Evolutionary conservation across 2,888 invertebrate species (phyloP).

Genomic region (Apamea sordens): DNA sequence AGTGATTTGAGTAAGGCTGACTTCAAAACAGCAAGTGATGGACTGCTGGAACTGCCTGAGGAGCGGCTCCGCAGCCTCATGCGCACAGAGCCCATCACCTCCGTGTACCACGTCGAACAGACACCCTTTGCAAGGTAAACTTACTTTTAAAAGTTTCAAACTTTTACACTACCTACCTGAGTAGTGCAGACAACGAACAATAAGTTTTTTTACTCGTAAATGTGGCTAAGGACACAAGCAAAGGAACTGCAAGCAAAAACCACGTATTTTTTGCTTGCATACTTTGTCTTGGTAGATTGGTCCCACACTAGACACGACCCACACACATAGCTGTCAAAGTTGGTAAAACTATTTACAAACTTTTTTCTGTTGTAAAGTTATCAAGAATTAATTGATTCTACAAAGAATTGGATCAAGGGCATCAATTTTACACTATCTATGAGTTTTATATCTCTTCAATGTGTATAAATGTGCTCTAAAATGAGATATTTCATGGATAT

Average conservation of each 20-base stretch:
- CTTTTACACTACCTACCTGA: conserved; percentile 45
- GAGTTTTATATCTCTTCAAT: neutral
- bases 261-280: conserved; percentile 53
- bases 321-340: conserved; percentile 49
- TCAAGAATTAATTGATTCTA: conserved; percentile 14
- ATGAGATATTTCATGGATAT: conserved; percentile 37
- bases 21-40: conserved; percentile 92
- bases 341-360: conserved; percentile 53
- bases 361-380: conserved; percentile 36
- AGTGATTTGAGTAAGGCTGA: conserved; percentile 90
- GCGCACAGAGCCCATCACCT: conserved; percentile 93
- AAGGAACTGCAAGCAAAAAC: conserved; percentile 57
- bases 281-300: conserved; percentile 52
- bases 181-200: conserved; percentile 31
- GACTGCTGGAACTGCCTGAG: conserved; percentile 93
- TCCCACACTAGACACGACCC: conserved; percentile 41
- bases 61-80: conserved; percentile 92
- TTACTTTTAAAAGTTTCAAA: conserved; percentile 51
- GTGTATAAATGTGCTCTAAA: conserved; percentile 11
- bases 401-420: conserved; percentile 30
- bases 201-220: conserved; percentile 41
- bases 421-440: conserved; percentile 14
- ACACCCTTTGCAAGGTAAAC: conserved; percentile 95
- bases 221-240: conserved; percentile 45
- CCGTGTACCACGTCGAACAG: conserved; percentile 95